phyloP scores from a whole-genome alignment of 1,140 invertebrate genomes.

The Papilio xuthus region DNA sequence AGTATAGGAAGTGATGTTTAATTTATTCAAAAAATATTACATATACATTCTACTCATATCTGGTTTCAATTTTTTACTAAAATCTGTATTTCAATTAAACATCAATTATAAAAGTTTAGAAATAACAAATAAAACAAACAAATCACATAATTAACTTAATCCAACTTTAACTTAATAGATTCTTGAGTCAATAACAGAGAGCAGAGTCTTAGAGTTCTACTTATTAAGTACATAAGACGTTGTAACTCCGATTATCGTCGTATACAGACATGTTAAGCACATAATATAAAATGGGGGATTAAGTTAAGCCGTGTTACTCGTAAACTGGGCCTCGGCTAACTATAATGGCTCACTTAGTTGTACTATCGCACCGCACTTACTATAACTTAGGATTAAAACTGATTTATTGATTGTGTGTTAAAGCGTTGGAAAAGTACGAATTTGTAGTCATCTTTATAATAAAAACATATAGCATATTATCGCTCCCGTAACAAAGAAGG shows the following conservation, averaged over 20 bases:
- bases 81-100: not conserved
- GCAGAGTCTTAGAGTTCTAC: not conserved
- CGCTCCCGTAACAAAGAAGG: no score
- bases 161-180: not conserved
- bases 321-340: slow-evolving; percentile 12
- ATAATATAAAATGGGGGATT: slow-evolving; percentile 22
- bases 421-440: not conserved
- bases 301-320: slow-evolving; percentile 15
- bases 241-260: not conserved
- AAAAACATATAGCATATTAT: no score
- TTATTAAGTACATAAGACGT: slow-evolving; percentile 14
- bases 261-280: slow-evolving; percentile 8
- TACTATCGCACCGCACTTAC: slow-evolving; percentile 20
- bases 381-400: slow-evolving; percentile 20
- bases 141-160: not conserved
- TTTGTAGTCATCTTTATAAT: not conserved
- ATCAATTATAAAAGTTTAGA: not conserved
- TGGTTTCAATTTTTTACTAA: no score
- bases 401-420: slow-evolving; percentile 9
- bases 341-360: slow-evolving; percentile 7
- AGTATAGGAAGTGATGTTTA: no score
- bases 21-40: no score
- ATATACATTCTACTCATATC: no score
- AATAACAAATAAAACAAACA: not conserved
- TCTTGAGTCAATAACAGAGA: not conserved